These are phyloP conservation scores for Neoascia interrupta DNA, from an alignment of 2,888 invertebrate genomes.

Conservation along the genomic window DNA sequence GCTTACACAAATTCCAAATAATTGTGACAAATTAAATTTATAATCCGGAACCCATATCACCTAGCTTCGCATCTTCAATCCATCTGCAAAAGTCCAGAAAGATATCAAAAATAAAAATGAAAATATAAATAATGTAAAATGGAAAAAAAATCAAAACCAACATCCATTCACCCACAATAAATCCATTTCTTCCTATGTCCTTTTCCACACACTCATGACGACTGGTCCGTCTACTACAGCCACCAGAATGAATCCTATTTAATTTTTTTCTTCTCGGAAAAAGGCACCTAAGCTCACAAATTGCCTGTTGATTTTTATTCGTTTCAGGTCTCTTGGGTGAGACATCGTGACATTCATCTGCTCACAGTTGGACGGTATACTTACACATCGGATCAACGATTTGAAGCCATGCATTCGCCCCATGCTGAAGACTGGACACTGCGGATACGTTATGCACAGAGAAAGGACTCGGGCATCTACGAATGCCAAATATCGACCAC, in stretches of 20 bases:
- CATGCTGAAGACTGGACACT: constrained; percentile 94
- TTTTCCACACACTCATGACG: background rate
- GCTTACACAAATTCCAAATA: no score
- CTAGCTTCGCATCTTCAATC: no score
- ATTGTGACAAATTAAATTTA: no score
- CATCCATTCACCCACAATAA: background rate
- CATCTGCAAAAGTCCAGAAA: no score
- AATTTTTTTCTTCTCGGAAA: background rate
- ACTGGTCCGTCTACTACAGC: background rate
- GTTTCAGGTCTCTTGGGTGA: constrained; percentile 88
- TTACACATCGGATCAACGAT: constrained; percentile 90
- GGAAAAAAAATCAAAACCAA: constrained; percentile 22
- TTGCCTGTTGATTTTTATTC: constrained; percentile 30
- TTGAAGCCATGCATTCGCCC: constrained; percentile 91
- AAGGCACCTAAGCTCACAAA: constrained; percentile 27
- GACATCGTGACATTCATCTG: constrained; percentile 87
- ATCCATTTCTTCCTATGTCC: background rate
- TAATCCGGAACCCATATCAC: no score
- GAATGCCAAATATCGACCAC: constrained; percentile 96
- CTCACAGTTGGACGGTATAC: constrained; percentile 88
- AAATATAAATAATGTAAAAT: no score
- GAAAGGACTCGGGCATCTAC: constrained; percentile 88
- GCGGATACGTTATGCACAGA: constrained; percentile 87
- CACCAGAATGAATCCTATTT: constrained; percentile 12
- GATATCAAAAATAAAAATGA: no score